These are phyloP conservation scores for Zaprionus lachaisei DNA, from an alignment of 1,140 invertebrate species.

Conservation along the genomic window DNA sequence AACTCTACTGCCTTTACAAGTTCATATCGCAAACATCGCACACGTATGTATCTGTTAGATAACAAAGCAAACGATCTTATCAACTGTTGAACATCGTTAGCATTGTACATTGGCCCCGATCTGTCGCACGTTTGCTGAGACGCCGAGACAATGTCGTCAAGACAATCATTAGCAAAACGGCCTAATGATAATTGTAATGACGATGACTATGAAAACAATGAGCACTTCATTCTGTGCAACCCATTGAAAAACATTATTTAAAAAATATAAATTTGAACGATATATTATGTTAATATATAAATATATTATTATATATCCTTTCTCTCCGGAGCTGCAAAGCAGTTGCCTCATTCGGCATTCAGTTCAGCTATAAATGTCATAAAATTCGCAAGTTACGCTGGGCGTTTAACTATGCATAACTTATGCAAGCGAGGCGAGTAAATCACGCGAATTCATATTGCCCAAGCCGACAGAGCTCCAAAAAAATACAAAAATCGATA, in stretches of 20 bases:
- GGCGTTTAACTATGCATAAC: conserved; percentile 45
- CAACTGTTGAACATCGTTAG: conserved; percentile 49
- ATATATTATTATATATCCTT: background rate
- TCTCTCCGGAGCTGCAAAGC: background rate
- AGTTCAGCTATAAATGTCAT: conserved; percentile 46
- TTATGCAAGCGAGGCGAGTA: conserved; percentile 36
- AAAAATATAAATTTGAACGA: conserved; percentile 3
- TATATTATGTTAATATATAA: background rate
- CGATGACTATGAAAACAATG: conserved; percentile 13
- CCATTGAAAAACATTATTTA: background rate
- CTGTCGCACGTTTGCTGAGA: conserved; percentile 34
- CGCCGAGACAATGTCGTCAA: conserved; percentile 23
- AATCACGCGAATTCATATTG: conserved; percentile 35
- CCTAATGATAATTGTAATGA: conserved; percentile 18
- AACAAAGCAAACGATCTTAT: conserved; percentile 54
- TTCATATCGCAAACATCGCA: background rate
- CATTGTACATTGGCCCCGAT: conserved; percentile 60
- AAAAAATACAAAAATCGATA: conserved; percentile 30
- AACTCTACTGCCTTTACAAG: conserved; percentile 12
- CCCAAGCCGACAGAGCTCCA: conserved; percentile 17
- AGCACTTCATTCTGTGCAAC: background rate
- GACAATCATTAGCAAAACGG: conserved; percentile 20
- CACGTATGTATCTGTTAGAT: conserved; percentile 50
- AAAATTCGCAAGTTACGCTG: conserved; percentile 29
- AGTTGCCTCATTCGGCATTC: conserved; percentile 64